Base-by-base conservation (phyloP, 2,113 vertebrate species). In the Embiotoca jacksoni region DNA sequence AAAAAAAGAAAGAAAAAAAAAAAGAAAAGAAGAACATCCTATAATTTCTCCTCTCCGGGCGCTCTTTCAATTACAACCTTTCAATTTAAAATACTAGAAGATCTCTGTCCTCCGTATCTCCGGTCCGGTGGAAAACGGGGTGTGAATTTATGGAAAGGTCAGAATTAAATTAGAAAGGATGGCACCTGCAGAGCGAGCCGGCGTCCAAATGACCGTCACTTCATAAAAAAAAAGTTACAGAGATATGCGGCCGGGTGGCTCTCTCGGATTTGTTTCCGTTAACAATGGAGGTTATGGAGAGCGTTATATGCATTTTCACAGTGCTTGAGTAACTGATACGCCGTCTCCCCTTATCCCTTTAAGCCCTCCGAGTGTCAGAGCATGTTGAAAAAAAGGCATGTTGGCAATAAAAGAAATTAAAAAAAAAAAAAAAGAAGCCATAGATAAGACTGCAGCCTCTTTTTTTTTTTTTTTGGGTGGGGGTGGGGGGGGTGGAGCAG, bases 71-170 rank as follows among this genome's bases (percentile, higher is more conserved):
- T 92, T 92, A 90, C 84, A 91, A 83, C 78, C 87, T 90, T 92
- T 89, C 81, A 85, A 80, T 86, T 85, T 80, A 80, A 87, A 88
- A 86, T 77, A 83, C 72, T 81, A 78, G 23, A 90, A 88, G 72
- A 88, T 75, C 79, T 64, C 73, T 79, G 66, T 77, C 72, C 16
- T 66, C 72, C 57, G 8, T 72, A 70, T 79, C 75, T 78, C 67
- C 64, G 76, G 58, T 70, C 23, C 23, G 23, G 23, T 68, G 63
- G 70, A 55, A 89, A 91, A 89, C 69, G 79, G 23, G 55, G 81
- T 89, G 83, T 86, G 88, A 84, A 93, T 92, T 92, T 87, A 88
- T 89, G 78, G 82, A 92, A 92, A 93, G 90, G 91, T 92, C 90
- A 89, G 30, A 86, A 89, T 87, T 80, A 82, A 92, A 93, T 92